A percentile compares a stretch with the other conserved stretches of the same genome.
Evolutionary conservation across 2,113 vertebrate species (phyloP).

Genomic region (Rattus rattus): DNA sequence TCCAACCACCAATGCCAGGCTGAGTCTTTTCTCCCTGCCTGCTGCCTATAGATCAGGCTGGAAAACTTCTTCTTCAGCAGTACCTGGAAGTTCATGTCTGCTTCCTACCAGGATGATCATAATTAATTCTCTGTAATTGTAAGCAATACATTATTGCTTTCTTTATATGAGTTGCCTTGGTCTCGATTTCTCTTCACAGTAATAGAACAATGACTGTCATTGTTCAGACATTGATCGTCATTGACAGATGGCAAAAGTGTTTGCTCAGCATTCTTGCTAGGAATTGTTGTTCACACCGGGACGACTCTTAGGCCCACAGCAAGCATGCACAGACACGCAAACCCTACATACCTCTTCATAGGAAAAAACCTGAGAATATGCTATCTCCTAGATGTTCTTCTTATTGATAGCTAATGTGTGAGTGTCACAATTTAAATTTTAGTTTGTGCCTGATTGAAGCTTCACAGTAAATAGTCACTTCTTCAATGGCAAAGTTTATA

Average conservation of each 20-base stretch:
- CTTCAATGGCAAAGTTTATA: conserved; percentile 11
- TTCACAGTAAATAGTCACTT: conserved; percentile 51
- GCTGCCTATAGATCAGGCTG: background rate
- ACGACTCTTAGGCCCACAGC: background rate
- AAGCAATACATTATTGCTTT: background rate
- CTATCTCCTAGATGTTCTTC: background rate
- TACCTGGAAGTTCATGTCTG: background rate
- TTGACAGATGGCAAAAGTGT: background rate
- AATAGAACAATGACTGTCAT: background rate
- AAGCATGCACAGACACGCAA: background rate
- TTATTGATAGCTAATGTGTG: conserved; percentile 10
- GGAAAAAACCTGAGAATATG: background rate
- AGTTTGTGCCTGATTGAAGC: background rate
- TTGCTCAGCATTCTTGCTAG: background rate
- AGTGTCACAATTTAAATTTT: conserved; percentile 34
- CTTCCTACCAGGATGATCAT: background rate
- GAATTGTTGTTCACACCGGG: background rate
- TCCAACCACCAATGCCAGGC: background rate
- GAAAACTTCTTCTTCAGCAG: background rate
- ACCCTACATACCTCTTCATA: background rate
- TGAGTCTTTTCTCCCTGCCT: background rate
- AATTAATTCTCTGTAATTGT: background rate
- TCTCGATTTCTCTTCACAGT: background rate
- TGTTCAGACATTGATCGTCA: no score
- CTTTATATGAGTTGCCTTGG: background rate